Conservation (phyloP, 2,797 vertebrate genomes). For the Acanthurus leucopareius region DNA sequence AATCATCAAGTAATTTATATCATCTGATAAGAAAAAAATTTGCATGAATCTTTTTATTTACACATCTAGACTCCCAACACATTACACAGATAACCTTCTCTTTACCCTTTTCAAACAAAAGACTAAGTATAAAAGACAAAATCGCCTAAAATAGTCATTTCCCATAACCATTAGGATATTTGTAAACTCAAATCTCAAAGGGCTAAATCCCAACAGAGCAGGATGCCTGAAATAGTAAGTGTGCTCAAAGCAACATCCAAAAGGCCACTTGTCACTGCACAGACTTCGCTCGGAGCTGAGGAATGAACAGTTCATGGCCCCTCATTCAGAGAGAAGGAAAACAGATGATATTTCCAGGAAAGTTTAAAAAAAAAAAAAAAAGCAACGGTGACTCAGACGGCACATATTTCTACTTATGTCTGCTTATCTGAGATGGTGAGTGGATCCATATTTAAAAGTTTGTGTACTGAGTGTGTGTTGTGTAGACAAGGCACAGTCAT, state of each 20-base stretch:
- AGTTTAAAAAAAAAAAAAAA: no score
- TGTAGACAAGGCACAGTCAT: not conserved
- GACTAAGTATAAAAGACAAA: not conserved
- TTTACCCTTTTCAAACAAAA: slow-evolving; percentile 2
- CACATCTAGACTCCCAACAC: not conserved
- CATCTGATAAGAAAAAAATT: not conserved
- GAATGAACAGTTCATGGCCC: slow-evolving; percentile 14
- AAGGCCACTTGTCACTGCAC: slow-evolving; percentile 12
- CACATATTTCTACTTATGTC: not conserved
- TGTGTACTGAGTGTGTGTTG: no score
- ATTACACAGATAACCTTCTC: not conserved
- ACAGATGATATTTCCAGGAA: not conserved
- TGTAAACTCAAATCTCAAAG: slow-evolving; percentile 23
- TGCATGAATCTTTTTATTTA: not conserved
- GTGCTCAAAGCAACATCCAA: slow-evolving; percentile 36
- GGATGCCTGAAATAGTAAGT: slow-evolving; percentile 52
- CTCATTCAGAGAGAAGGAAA: slow-evolving; percentile 15
- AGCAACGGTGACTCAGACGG: not conserved
- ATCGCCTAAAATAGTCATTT: slow-evolving; percentile 22
- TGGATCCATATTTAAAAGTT: no score
- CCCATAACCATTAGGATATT: slow-evolving; percentile 43
- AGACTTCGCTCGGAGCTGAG: slow-evolving; percentile 13
- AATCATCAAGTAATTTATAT: not conserved
- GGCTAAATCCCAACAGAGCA: slow-evolving; percentile 26
- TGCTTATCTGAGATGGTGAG: not conserved